Percentiles rank a stretch among this genome's conserved stretches.
phyloP scores from a whole-genome alignment of 64 coral and sea anemone genomes.

The Montipora sp. region DNA sequence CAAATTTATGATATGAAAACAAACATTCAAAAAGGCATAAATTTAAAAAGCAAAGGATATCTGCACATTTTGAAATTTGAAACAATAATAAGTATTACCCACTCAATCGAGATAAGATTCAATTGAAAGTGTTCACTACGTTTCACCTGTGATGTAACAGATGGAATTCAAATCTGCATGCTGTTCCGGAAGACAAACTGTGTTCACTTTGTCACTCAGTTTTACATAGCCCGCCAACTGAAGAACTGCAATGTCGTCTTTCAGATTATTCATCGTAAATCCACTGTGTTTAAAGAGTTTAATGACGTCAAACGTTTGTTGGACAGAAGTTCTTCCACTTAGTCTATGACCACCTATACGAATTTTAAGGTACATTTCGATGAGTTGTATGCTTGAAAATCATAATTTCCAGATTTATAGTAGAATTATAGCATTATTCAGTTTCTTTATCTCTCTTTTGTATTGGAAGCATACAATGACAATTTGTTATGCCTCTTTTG shows the following conservation, averaged over 20 bases:
- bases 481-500: too few relatives aligned
- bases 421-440: too few relatives aligned
- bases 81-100: too few relatives aligned
- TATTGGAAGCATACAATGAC: too few relatives aligned
- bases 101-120: too few relatives aligned
- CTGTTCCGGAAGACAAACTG: constrained; percentile 65
- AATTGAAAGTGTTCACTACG: neutral
- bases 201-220: constrained; percentile 65
- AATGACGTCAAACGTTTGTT: constrained; percentile 70
- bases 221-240: constrained; percentile 48
- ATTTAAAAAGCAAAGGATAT: too few relatives aligned
- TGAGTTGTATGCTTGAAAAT: too few relatives aligned
- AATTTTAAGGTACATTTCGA: neutral
- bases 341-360: constrained; percentile 63
- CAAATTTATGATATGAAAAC: neutral
- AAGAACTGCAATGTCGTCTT: constrained; percentile 78
- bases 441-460: too few relatives aligned
- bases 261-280: constrained; percentile 77
- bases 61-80: neutral
- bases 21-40: too few relatives aligned
- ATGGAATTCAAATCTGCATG: constrained; percentile 58
- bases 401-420: too few relatives aligned
- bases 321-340: constrained; percentile 64
- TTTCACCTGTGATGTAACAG: constrained; percentile 88
- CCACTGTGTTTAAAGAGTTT: constrained; percentile 74